Evolutionary conservation across 2,113 vertebrate species (phyloP).

Genomic region (Bubalus kerabau): DNA sequence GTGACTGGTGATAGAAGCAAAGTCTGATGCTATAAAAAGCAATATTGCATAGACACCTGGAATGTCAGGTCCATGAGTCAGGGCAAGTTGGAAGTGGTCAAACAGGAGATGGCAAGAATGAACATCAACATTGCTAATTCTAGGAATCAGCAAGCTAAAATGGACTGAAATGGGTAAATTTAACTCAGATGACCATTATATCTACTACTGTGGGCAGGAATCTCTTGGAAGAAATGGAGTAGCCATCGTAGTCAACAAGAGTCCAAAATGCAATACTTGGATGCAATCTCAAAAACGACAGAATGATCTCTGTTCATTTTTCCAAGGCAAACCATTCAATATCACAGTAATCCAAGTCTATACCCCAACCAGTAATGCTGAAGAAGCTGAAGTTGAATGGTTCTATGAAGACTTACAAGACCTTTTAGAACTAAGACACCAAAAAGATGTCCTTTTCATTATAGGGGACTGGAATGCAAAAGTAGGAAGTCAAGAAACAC

Average conservation of each 20-base stretch:
- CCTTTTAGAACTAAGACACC: background rate
- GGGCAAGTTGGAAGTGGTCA: background rate
- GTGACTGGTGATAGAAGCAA: background rate
- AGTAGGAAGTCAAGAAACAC: background rate
- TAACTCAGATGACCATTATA: background rate
- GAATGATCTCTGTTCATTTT: background rate
- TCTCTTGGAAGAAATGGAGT: background rate
- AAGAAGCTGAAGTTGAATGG: background rate
- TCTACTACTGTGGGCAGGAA: background rate
- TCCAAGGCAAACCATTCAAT: background rate
- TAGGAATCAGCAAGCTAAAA: background rate
- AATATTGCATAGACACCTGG: background rate
- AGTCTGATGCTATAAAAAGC: background rate
- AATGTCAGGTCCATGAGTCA: background rate
- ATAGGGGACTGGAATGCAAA: background rate
- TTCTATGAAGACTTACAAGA: background rate
- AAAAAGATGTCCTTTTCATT: background rate
- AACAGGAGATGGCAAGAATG: background rate
- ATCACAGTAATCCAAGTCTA: background rate
- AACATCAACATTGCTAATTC: background rate
- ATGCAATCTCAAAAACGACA: background rate
- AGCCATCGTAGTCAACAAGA: background rate
- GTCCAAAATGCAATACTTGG: background rate
- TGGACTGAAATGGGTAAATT: background rate
- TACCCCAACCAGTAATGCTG: background rate